Base-by-base conservation (phyloP, 2,113 vertebrate species). In the Syrmaticus mikado region DNA sequence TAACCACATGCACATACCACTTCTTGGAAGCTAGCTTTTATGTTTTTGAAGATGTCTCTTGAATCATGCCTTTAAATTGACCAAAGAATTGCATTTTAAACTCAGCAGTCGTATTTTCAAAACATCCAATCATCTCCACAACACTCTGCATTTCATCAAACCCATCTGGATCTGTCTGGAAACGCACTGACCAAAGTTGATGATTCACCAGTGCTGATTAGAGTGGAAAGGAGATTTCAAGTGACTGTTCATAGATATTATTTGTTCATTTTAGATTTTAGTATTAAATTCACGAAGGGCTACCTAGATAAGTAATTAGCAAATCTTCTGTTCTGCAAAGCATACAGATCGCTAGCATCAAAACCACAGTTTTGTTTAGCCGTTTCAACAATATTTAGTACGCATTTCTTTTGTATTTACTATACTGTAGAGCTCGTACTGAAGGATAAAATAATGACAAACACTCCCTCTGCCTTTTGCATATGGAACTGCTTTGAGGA, bases 341-440 rank as follows among this genome's bases (percentile, higher is more conserved):
- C 13, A 55, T 6, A 25, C 6, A 67, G 73, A 34, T 46, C 62
- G 50, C 24, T 4, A 60, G 20, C 74, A 43, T 22, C 62, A 52
- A 19, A 1, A 36, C 40, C 19, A 9, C 0, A 2, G 8, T 5
- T 80, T 41, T 70, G 40, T 28, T 70, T 16, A 13, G 53, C n/a
- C 7, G 14, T 64, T 74, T 81, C 46, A 25, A 6, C 10, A 7
- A 18, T 32, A 66, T 40, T 80, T 8, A 72, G 58, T 27, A 55
- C 50, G 82, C 3, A 15, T 1, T 16, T 1, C 3, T 25, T 27
- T 11, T 30, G 3, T 40, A 18, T 41, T 83, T 38, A 7, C 11
- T 61, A 20, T 6, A 55, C 3, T 6, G 32, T 14, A 19, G 13
- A 80, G 41, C 15, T 48, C 86, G 12, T 3, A 25, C 0, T 65